Evolutionary conservation across 2,113 vertebrate genomes (phyloP).

Genomic region (Okapia johnstoni): DNA sequence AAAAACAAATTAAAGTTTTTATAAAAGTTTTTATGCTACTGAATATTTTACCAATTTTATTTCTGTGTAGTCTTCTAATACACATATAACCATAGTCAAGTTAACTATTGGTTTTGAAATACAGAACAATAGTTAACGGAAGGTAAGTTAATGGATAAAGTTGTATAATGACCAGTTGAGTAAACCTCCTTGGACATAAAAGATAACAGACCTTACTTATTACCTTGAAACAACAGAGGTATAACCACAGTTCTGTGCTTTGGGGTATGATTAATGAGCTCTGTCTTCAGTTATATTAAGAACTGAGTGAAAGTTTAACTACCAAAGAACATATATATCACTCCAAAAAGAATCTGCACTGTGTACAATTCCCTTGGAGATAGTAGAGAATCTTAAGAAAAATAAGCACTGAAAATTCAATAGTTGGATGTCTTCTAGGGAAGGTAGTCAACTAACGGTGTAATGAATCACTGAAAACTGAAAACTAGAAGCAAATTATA

Average conservation of each 20-base stretch:
- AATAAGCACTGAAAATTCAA: conserved; percentile 65
- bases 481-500: conserved; percentile 49
- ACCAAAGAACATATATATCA: conserved; percentile 64
- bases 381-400: conserved; percentile 69
- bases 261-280: conserved; percentile 72
- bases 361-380: conserved; percentile 48
- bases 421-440: conserved; percentile 66
- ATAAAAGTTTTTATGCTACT: not conserved
- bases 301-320: conserved; percentile 76
- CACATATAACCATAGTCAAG: conserved; percentile 25
- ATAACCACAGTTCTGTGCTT: conserved; percentile 28
- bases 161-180: conserved; percentile 56
- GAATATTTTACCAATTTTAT: not conserved
- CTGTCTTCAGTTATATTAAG: conserved; percentile 63
- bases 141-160: conserved; percentile 52
- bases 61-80: conserved; percentile 13
- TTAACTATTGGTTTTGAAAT: conserved; percentile 67
- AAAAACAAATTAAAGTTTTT: not conserved
- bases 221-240: conserved; percentile 66
- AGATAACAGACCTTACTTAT: conserved; percentile 66
- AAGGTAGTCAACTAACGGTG: conserved; percentile 52
- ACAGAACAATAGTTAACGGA: conserved; percentile 47
- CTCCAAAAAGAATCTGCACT: conserved; percentile 61
- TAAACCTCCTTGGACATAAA: conserved; percentile 67
- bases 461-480: conserved; percentile 46